phyloP scores from a whole-genome alignment of 2,113 vertebrate genomes.

The Plotosus lineatus region DNA sequence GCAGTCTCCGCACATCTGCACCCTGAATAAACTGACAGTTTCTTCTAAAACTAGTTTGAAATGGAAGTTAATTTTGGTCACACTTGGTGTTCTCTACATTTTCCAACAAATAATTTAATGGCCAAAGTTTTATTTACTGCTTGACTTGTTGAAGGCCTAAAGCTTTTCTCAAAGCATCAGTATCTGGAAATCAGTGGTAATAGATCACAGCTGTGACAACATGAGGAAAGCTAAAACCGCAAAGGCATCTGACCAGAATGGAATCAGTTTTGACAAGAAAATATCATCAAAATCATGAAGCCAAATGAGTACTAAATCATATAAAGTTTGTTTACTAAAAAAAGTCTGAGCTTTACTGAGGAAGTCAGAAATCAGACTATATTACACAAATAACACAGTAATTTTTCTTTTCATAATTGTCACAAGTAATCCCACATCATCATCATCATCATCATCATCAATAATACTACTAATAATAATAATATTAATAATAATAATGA shows the following conservation, averaged over 20 bases:
- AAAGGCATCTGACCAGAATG: conserved; percentile 10
- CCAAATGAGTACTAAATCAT: conserved; percentile 19
- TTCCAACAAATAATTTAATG: conserved; percentile 5
- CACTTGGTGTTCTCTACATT: neutral
- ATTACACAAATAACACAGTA: neutral
- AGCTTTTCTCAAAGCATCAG: conserved; percentile 74
- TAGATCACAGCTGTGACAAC: conserved; percentile 77
- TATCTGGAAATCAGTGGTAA: conserved; percentile 73
- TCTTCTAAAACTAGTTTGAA: neutral
- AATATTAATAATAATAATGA: too few species aligned
- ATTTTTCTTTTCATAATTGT: conserved; percentile 1
- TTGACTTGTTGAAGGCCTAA: conserved; percentile 73
- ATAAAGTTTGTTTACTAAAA: conserved; percentile 31
- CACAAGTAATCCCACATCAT: conserved; percentile 8
- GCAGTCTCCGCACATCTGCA: neutral
- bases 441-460: too few species aligned
- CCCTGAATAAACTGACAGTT: neutral
- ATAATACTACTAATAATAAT: too few species aligned
- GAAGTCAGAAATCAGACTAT: neutral
- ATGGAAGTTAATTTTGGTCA: neutral
- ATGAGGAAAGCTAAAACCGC: conserved; percentile 67
- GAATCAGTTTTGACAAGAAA: conserved; percentile 11
- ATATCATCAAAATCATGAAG: neutral
- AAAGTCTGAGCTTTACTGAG: neutral
- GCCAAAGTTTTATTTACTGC: conserved; percentile 70